These are phyloP conservation scores for Antheraea mylitta DNA, from an alignment of 1,140 invertebrate genomes.

Conservation along the genomic window DNA sequence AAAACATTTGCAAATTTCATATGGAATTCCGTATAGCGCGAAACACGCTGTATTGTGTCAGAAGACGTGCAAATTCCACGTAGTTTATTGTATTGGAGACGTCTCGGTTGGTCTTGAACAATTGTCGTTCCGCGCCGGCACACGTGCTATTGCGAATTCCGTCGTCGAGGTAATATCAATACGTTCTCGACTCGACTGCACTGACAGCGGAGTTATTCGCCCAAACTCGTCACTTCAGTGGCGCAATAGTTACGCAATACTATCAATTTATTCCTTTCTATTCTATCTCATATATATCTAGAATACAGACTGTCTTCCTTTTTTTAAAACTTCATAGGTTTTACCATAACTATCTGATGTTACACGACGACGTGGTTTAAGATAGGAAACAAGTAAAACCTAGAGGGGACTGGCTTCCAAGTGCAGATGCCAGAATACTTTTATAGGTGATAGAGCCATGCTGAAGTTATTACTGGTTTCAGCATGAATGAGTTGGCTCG, in stretches of 20 bases:
- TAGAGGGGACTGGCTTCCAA: too few species aligned
- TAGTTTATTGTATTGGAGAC: conserved; percentile 30
- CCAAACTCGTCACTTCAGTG: conserved; percentile 14
- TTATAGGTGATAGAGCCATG: too few species aligned
- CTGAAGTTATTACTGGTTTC: too few species aligned
- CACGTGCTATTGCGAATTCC: conserved; percentile 30
- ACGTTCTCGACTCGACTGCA: conserved; percentile 21
- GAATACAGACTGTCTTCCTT: neutral
- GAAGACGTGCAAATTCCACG: conserved; percentile 18
- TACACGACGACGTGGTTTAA: too few species aligned
- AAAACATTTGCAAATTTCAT: conserved; percentile 1
- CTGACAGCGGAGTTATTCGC: conserved; percentile 16
- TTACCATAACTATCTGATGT: too few species aligned
- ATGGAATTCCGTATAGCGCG: neutral
- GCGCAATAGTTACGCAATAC: neutral
- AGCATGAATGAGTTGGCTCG: too few species aligned
- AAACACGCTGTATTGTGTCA: conserved; percentile 14
- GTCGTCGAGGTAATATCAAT: conserved; percentile 27
- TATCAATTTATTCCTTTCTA: neutral
- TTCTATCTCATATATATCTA: neutral
- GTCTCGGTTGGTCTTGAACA: conserved; percentile 26
- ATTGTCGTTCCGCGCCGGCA: conserved; percentile 23
- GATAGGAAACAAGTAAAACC: too few species aligned
- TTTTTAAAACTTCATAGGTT: too few species aligned
- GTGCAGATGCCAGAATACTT: too few species aligned